Conservation (phyloP, 2,113 vertebrate genomes). For the Phocoena sinus region DNA sequence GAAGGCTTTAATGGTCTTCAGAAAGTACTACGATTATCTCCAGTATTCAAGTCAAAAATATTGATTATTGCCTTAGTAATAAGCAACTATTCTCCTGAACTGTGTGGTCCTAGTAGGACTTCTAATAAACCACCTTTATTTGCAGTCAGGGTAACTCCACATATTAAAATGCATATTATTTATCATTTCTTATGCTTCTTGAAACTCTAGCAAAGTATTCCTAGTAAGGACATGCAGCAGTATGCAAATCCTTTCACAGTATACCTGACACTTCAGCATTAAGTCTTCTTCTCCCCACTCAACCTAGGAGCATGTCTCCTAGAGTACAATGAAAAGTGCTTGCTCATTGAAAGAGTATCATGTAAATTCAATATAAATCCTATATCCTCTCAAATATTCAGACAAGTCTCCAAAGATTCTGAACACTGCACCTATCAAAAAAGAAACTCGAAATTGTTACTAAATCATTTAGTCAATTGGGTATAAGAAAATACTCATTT, state of each 20-base stretch:
- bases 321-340: neutral
- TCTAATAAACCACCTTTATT: neutral
- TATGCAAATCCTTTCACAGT: neutral
- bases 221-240: neutral
- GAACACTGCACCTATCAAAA: neutral
- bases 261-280: neutral
- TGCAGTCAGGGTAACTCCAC: neutral
- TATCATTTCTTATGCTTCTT: neutral
- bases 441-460: neutral
- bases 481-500: neutral
- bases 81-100: neutral
- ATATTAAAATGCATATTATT: neutral
- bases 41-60: constrained; percentile 13
- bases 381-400: constrained; percentile 25
- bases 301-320: neutral
- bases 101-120: neutral
- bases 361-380: neutral
- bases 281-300: neutral
- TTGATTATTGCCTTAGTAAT: constrained; percentile 3
- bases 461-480: constrained; percentile 22
- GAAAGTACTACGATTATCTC: neutral
- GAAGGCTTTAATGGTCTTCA: neutral
- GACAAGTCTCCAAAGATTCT: constrained; percentile 21
- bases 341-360: neutral
- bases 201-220: neutral